Evolutionary conservation across 2,888 invertebrate genomes (phyloP), one percentile per base, ranked within the genome.

Genomic region (Drosophila greeni): DNA sequence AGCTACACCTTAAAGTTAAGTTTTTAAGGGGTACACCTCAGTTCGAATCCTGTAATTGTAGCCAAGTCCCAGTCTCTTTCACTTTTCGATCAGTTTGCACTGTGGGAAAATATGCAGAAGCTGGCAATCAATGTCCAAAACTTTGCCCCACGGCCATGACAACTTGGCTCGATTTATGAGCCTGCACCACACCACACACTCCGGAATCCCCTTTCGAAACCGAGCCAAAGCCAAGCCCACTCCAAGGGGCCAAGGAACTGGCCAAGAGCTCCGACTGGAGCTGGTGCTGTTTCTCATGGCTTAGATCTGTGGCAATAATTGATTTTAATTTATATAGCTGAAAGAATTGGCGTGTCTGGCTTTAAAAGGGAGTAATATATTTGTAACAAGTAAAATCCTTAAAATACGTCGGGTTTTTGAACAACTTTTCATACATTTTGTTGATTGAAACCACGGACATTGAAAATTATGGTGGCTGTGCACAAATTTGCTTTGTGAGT

Each of bases 21-120:
- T 9, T 18, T 20, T 3, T 47, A 31, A 16, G 29, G 53, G 58
- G 59, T 65, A 65, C 1, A 1, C 3, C 8, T 45, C 0, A 1
- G 2, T 14, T 2, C 45, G 37, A 5, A 14, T 57, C 36, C 34
- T 9, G 52, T 51, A 56, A 61, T 52, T 61, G 24, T 9, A 29
- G 8, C 53, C 53, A 40, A 37, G 67, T 71, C 40, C 58, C 34
- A 37, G 66, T 65, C 69, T 79, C 80, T 79, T 82, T 82, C 80
- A 82, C 82, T 79, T 82, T 82, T 82, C 51, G 70, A 72, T 48
- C 75, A 53, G 65, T 65, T 74, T 74, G 73, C 72, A 76, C 73
- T 81, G 80, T 81, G 80, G 80, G 80, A 81, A 81, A 81, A 81
- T 83, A 78, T 83, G 82, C 83, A 75, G 80, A 81, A 81, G 81